A percentile compares a stretch with the other conserved stretches of the same genome.
phyloP scores from a whole-genome alignment of 2,888 invertebrate genomes.

The Eulithis prunata region DNA sequence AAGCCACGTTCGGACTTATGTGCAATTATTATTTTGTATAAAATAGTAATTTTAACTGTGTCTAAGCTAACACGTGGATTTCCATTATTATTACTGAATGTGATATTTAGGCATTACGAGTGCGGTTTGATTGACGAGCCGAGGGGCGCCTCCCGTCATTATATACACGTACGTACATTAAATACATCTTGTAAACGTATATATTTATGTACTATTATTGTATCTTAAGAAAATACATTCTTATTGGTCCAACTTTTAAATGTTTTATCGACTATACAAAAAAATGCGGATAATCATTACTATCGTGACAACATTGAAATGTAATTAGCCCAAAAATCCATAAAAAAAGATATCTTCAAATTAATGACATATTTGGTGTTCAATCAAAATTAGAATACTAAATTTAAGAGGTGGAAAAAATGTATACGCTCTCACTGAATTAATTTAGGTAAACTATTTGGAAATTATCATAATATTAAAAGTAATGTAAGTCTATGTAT shows the following conservation, averaged over 20 bases:
- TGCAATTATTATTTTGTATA: slow-evolving; percentile 85
- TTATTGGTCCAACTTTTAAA: slow-evolving; percentile 85
- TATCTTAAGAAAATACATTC: slow-evolving; percentile 84
- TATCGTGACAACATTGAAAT: slow-evolving; percentile 81
- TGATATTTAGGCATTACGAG: slow-evolving; percentile 84
- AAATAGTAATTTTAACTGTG: slow-evolving; percentile 82
- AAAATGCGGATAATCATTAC: slow-evolving; percentile 82
- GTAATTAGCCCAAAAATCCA: slow-evolving; percentile 75
- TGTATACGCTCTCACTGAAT: slow-evolving; percentile 83
- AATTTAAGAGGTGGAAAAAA: slow-evolving; percentile 76
- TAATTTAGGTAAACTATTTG: slow-evolving; percentile 82
- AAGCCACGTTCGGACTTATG: slow-evolving; percentile 75
- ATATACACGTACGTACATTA: slow-evolving; percentile 75
- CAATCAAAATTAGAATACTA: slow-evolving; percentile 79
- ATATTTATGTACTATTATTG: slow-evolving; percentile 84
- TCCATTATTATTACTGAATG: slow-evolving; percentile 80
- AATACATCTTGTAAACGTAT: slow-evolving; percentile 82
- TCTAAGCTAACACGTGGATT: slow-evolving; percentile 83
- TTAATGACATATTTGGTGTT: slow-evolving; percentile 83
- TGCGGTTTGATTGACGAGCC: slow-evolving; percentile 73
- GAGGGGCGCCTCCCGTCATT: slow-evolving; percentile 57
- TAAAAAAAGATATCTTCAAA: slow-evolving; percentile 80
- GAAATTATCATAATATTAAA: slow-evolving; percentile 76
- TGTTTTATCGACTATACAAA: slow-evolving; percentile 84
- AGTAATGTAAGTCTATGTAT: slow-evolving; percentile 77